phyloP scores from a whole-genome alignment of 2,797 vertebrate genomes.

The Protosalanx chinensis region DNA sequence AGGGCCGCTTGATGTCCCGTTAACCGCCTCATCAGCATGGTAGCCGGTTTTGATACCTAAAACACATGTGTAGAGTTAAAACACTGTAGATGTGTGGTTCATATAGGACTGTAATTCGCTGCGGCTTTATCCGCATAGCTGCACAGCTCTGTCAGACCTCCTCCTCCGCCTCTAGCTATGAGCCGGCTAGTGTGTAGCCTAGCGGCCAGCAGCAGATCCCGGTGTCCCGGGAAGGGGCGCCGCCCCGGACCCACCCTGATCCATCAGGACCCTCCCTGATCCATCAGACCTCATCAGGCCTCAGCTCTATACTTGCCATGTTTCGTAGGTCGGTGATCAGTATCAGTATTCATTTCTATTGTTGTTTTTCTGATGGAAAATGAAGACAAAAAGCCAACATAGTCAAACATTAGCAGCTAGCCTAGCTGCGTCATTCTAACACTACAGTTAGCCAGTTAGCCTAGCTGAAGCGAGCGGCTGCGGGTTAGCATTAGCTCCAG shows the following conservation, averaged over 20 bases:
- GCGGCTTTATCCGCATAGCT: background rate
- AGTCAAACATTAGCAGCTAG: conserved; percentile 22
- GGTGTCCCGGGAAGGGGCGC: no score
- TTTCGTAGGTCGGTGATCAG: conserved; percentile 38
- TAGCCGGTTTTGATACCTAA: conserved; percentile 32
- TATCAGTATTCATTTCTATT: conserved; percentile 22
- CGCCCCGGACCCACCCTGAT: no score
- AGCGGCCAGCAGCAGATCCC: no score
- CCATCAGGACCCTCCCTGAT: no score
- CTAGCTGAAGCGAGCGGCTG: background rate
- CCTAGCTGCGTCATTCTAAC: background rate
- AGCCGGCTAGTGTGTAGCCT: no score
- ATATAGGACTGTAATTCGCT: background rate
- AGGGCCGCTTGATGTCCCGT: conserved; percentile 15
- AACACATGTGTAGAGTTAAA: background rate
- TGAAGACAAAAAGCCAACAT: conserved; percentile 31
- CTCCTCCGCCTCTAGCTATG: no score
- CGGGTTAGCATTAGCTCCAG: background rate
- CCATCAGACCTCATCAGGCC: background rate
- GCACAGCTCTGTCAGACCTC: no score
- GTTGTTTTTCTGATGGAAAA: conserved; percentile 47
- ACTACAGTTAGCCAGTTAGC: conserved; percentile 3
- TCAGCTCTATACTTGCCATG: conserved; percentile 56
- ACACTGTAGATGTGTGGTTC: background rate
- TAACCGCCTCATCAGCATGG: background rate